Conservation (phyloP, 2,888 invertebrate species). For the Tortrix viridana region DNA sequence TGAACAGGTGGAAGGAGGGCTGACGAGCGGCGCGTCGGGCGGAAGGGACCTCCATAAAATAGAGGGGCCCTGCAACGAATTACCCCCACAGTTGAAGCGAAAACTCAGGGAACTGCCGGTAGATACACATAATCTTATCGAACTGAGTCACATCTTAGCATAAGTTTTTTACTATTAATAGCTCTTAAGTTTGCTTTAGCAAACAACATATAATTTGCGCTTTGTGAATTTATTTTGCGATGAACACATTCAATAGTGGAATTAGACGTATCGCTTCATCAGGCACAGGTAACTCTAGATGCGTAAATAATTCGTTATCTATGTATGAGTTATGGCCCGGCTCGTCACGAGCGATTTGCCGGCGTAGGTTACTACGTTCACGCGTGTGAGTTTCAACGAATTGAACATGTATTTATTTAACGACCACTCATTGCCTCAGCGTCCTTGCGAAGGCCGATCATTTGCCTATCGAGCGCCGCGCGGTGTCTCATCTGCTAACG, state of each 20-base stretch:
- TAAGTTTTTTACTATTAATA: too few relatives aligned
- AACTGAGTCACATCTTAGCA: not conserved
- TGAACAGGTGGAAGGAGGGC: constrained; percentile 55
- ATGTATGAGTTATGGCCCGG: constrained; percentile 29
- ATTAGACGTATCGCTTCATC: constrained; percentile 32
- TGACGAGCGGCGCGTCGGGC: constrained; percentile 45
- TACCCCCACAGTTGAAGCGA: constrained; percentile 43
- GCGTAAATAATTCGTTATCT: constrained; percentile 35
- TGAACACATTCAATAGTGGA: constrained; percentile 13
- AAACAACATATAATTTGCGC: not conserved
- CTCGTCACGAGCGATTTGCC: constrained; percentile 28
- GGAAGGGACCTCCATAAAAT: constrained; percentile 41
- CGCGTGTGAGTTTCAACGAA: constrained; percentile 50
- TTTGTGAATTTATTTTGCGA: constrained; percentile 47
- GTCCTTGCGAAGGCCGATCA: constrained; percentile 78
- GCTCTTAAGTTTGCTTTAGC: not conserved
- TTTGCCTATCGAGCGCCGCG: constrained; percentile 51
- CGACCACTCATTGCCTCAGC: constrained; percentile 52
- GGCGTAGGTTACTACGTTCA: constrained; percentile 42
- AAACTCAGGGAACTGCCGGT: constrained; percentile 21
- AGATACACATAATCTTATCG: constrained; percentile 17
- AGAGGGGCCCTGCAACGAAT: constrained; percentile 53
- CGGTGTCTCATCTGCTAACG: constrained; percentile 7
- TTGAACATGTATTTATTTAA: constrained; percentile 53
- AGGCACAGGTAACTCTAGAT: constrained; percentile 18